Evolutionary conservation across 2,888 invertebrate genomes (phyloP).

Genomic region (Alsophila aescularia): DNA sequence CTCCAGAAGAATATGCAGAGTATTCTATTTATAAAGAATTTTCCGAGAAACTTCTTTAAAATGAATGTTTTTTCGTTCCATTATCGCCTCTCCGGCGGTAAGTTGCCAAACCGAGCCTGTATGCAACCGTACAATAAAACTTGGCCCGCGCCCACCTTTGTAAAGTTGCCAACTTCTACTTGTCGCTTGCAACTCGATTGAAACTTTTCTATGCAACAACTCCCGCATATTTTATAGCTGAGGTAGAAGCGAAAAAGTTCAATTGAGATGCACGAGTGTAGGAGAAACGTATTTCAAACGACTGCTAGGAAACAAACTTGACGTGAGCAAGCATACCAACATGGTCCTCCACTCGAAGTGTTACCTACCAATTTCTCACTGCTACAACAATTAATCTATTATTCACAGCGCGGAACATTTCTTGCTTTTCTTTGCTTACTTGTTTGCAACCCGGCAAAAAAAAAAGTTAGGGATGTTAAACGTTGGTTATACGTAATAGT

Average conservation of each 20-base stretch:
- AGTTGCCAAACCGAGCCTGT: constrained; percentile 27
- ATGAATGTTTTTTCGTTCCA: constrained; percentile 17
- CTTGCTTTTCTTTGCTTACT: too few relatives aligned
- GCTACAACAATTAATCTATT: too few relatives aligned
- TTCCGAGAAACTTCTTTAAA: neutral
- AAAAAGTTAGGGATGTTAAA: too few relatives aligned
- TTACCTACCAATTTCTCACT: too few relatives aligned
- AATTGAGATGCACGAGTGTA: constrained; percentile 14
- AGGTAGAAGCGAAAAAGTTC: constrained; percentile 27
- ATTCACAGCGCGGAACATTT: too few relatives aligned
- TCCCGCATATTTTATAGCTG: constrained; percentile 39
- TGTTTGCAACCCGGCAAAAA: too few relatives aligned
- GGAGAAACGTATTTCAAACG: constrained; percentile 9
- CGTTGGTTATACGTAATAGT: too few relatives aligned
- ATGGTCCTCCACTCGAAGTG: too few relatives aligned
- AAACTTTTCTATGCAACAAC: constrained; percentile 38
- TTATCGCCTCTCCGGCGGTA: constrained; percentile 10
- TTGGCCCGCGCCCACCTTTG: constrained; percentile 34
- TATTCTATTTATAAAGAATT: neutral
- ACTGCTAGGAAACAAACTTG: too few relatives aligned
- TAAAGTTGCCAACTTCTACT: constrained; percentile 30
- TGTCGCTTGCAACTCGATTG: constrained; percentile 41
- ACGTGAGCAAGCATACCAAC: too few relatives aligned
- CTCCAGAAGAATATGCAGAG: neutral
- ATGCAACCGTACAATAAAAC: constrained; percentile 35